phyloP scores from a whole-genome alignment of 53 echinoderm and acorn worm species.

The Henricia sp. region DNA sequence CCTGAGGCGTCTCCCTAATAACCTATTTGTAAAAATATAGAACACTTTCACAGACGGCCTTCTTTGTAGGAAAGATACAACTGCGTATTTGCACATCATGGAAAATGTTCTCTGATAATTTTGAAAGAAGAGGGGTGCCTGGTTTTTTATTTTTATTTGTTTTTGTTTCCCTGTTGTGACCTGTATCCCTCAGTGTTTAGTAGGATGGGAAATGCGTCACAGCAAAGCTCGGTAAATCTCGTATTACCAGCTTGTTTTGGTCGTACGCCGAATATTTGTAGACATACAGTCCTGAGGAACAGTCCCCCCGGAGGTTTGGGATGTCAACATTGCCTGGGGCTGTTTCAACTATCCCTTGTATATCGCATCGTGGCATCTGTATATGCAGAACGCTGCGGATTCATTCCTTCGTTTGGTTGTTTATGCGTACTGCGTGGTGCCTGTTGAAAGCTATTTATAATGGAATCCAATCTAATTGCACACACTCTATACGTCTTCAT shows the following conservation, averaged over 20 bases:
- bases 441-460: conserved; percentile 33
- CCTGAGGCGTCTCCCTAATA: too few relatives aligned
- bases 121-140: too few relatives aligned
- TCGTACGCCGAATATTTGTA: neutral
- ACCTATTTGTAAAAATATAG: too few relatives aligned
- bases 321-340: conserved; percentile 43
- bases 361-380: conserved; percentile 8
- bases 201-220: conserved; percentile 56
- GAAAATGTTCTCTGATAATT: too few relatives aligned
- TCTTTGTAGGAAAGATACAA: too few relatives aligned
- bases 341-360: neutral
- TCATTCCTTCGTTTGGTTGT: conserved; percentile 3
- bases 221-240: conserved; percentile 12
- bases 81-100: too few relatives aligned
- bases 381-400: neutral
- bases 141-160: too few relatives aligned
- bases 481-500: neutral
- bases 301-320: neutral
- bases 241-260: conserved; percentile 41
- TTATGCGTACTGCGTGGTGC: neutral
- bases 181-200: too few relatives aligned
- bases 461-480: conserved; percentile 7
- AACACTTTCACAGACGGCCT: too few relatives aligned
- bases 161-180: too few relatives aligned
- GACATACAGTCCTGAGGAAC: neutral